Base-by-base conservation (phyloP, 1,140 invertebrate species). In the Drosophila burlai region DNA sequence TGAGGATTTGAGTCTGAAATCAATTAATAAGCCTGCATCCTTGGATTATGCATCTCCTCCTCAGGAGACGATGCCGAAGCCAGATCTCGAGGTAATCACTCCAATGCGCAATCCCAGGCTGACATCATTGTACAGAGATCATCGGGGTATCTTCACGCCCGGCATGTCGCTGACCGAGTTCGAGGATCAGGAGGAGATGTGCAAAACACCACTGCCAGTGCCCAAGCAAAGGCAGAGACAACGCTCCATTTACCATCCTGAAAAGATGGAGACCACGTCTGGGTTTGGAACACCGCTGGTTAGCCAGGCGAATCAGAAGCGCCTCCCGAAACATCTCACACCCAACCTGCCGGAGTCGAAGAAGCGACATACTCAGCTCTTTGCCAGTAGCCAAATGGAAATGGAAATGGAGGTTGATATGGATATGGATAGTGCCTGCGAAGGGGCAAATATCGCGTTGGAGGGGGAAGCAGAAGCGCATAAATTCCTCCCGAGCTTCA, bases 261-360 rank as follows among this genome's bases (percentile, higher is more conserved):
- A 36, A 2, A 34, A 58, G 29, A 78, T 64, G 8, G 49, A 76
- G 3, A 34, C 46, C 4, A n/a, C n/a, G n/a, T 65, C 45, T 5
- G 38, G 5, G 2, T 29, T 29, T 63, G 67, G 29, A 13, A 81
- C 84, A 9, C 76, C 76, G 8, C 16, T 45, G 8, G 16, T 45
- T 2, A 11, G 6, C 24, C 42, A 45, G 24, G 13, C 2, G 2
- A n/a, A 50, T 9, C 21, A 57, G 4, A 86, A 86, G 31, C 65
- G 83, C 3, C 47, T 72, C 15, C 67, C 76, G 5, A 40, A 21
- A 10, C 76, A 89, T 42, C 49, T 89, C 16, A 89, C 84, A 9
- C 84, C 84, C 4, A 90, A 90, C 55, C 68, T 79, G n/a, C 84
- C 84, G 2, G 42, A 81, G 9, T 61, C 84, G 2, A 89, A 89